Conservation (phyloP, 2,113 vertebrate species). For the Paratilapia polleni region DNA sequence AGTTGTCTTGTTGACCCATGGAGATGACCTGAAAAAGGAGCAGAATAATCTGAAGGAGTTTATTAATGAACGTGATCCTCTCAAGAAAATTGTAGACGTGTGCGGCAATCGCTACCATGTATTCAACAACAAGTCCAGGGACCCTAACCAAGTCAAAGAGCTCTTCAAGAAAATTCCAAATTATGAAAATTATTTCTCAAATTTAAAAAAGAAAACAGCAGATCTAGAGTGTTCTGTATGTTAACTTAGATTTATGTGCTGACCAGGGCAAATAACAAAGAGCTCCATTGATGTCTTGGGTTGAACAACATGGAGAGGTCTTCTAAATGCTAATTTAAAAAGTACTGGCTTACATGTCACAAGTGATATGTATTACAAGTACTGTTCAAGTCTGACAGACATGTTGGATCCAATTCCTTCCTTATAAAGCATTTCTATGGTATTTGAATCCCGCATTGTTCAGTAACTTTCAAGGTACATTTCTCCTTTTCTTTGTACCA, state of each 20-base stretch:
- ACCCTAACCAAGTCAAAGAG: background rate
- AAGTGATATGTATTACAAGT: too few relatives aligned
- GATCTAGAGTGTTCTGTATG: background rate
- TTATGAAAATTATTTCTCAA: background rate
- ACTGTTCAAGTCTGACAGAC: too few relatives aligned
- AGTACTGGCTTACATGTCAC: background rate
- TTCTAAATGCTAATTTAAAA: background rate
- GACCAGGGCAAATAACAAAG: too few relatives aligned
- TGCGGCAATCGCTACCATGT: background rate
- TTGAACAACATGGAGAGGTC: too few relatives aligned
- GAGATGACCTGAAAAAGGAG: background rate
- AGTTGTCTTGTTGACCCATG: conserved; percentile 26
- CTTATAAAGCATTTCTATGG: too few relatives aligned
- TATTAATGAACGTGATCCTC: rapidly evolving
- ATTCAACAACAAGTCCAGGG: conserved; percentile 14
- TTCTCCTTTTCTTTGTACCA: too few relatives aligned
- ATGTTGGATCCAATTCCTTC: too few relatives aligned
- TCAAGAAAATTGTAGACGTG: background rate
- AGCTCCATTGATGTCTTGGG: too few relatives aligned
- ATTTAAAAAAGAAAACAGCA: background rate
- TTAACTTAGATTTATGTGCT: background rate
- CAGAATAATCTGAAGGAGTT: rapidly evolving
- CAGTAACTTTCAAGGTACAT: too few relatives aligned
- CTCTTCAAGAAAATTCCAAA: conserved; percentile 14
- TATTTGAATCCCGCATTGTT: too few relatives aligned